A percentile compares a stretch with the other conserved stretches of the same genome.
These are phyloP conservation scores for Apis dorsata DNA, from an alignment of 1,140 invertebrate species.

Conservation along the genomic window DNA sequence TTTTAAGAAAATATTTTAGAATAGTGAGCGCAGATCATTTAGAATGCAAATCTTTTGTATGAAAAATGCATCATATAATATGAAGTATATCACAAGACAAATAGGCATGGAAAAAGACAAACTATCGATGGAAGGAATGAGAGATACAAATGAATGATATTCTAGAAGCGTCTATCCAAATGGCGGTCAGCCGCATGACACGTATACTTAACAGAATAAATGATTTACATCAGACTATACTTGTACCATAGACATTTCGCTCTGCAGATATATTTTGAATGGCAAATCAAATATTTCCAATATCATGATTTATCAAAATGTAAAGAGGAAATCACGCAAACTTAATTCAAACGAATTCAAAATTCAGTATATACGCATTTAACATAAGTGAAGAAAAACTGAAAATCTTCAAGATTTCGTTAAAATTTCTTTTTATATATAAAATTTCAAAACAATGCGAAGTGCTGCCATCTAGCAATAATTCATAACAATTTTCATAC, in stretches of 20 bases:
- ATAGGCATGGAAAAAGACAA: slow-evolving; percentile 11
- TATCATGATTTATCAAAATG: slow-evolving; percentile 22
- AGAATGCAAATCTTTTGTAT: background rate
- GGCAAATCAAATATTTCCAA: slow-evolving; percentile 21
- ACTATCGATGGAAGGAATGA: slow-evolving; percentile 27
- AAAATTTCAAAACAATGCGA: background rate
- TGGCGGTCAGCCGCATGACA: slow-evolving; percentile 53
- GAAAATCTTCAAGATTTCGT: background rate
- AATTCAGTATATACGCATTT: too few relatives aligned
- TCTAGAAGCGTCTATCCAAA: slow-evolving; percentile 63
- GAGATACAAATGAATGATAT: slow-evolving; percentile 59
- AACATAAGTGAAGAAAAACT: background rate
- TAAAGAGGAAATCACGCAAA: background rate
- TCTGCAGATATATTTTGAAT: background rate
- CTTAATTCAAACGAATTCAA: background rate
- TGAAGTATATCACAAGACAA: slow-evolving; percentile 2
- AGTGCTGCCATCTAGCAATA: slow-evolving; percentile 58
- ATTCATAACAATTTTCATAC: slow-evolving; percentile 44
- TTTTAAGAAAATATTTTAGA: background rate
- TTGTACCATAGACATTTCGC: background rate
- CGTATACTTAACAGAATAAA: slow-evolving; percentile 55
- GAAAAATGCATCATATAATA: slow-evolving; percentile 4
- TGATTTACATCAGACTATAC: slow-evolving; percentile 41
- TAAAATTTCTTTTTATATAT: background rate
- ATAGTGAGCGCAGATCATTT: too few relatives aligned